Evolutionary conservation across 1,140 invertebrate genomes (phyloP).

Genomic region (Euschistus heros): DNA sequence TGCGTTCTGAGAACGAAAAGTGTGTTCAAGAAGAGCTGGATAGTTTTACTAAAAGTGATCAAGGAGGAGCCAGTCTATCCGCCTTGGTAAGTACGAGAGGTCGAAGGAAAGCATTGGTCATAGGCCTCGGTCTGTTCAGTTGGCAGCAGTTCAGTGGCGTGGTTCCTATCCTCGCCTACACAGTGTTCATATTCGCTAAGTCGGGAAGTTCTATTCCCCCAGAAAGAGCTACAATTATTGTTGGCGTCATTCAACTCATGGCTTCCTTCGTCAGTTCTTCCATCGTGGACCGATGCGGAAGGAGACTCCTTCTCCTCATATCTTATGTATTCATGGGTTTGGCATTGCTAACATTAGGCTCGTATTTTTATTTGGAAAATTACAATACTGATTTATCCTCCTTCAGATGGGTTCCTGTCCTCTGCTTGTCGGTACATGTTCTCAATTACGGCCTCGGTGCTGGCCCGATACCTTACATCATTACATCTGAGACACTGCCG

Average conservation of each 20-base stretch:
- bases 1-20: slow-evolving; percentile 48
- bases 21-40: slow-evolving; percentile 23
- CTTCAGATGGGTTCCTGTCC: slow-evolving; percentile 41
- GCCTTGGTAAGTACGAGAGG: slow-evolving; percentile 35
- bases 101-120: slow-evolving; percentile 37
- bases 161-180: slow-evolving; percentile 79
- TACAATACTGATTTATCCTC: slow-evolving; percentile 25
- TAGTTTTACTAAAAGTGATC: neutral
- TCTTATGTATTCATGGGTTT: slow-evolving; percentile 53
- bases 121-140: slow-evolving; percentile 63
- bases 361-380: slow-evolving; percentile 48
- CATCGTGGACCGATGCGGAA: slow-evolving; percentile 64
- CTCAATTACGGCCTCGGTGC: slow-evolving; percentile 39
- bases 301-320: slow-evolving; percentile 54
- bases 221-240: slow-evolving; percentile 56
- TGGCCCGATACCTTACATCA: slow-evolving; percentile 45
- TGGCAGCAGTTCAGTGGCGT: slow-evolving; percentile 75
- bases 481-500: slow-evolving; percentile 51
- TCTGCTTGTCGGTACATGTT: slow-evolving; percentile 43
- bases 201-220: slow-evolving; percentile 56
- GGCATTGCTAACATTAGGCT: slow-evolving; percentile 48
- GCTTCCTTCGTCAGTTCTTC: slow-evolving; percentile 54
- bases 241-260: slow-evolving; percentile 60
- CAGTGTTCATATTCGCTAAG: slow-evolving; percentile 55
- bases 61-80: slow-evolving; percentile 32